A percentile compares a stretch with the other conserved stretches of the same genome.
Evolutionary conservation across 1,140 invertebrate species (phyloP).

Genomic region (Macrobrachium rosenbergii): DNA sequence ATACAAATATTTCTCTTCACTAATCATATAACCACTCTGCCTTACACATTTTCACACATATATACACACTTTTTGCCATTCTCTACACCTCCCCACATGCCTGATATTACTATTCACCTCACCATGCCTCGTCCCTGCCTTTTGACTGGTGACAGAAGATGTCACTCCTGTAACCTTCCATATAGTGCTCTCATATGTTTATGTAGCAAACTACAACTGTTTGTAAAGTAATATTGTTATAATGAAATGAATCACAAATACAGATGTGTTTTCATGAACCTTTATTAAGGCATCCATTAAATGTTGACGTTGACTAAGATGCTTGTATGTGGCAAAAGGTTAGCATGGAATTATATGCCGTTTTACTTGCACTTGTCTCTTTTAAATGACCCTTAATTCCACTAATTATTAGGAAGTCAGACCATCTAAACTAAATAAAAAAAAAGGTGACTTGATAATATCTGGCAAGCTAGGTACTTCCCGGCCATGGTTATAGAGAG

Average conservation of each 20-base stretch:
- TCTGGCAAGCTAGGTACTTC: too few relatives aligned
- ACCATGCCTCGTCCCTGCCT: constrained; percentile 53
- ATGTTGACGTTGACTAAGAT: too few relatives aligned
- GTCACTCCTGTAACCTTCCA: constrained; percentile 59
- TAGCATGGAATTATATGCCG: too few relatives aligned
- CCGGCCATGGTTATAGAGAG: too few relatives aligned
- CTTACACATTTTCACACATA: constrained; percentile 53
- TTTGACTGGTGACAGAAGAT: constrained; percentile 50
- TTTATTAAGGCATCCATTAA: too few relatives aligned
- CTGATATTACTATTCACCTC: constrained; percentile 19
- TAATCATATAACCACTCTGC: constrained; percentile 51
- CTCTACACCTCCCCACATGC: constrained; percentile 41
- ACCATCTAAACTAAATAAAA: too few relatives aligned
- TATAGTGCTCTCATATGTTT: constrained; percentile 63
- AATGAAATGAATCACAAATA: constrained; percentile 64
- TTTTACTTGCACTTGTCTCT: too few relatives aligned
- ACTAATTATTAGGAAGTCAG: too few relatives aligned
- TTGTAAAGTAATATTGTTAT: constrained; percentile 65
- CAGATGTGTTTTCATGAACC: constrained; percentile 34
- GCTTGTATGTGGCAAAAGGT: too few relatives aligned
- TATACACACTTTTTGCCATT: constrained; percentile 21
- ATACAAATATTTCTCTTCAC: constrained; percentile 18
- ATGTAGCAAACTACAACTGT: constrained; percentile 60
- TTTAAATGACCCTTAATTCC: too few relatives aligned
- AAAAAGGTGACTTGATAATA: too few relatives aligned